Conservation (phyloP, 2,113 vertebrate genomes). For the Andinoacara biseriatus region DNA sequence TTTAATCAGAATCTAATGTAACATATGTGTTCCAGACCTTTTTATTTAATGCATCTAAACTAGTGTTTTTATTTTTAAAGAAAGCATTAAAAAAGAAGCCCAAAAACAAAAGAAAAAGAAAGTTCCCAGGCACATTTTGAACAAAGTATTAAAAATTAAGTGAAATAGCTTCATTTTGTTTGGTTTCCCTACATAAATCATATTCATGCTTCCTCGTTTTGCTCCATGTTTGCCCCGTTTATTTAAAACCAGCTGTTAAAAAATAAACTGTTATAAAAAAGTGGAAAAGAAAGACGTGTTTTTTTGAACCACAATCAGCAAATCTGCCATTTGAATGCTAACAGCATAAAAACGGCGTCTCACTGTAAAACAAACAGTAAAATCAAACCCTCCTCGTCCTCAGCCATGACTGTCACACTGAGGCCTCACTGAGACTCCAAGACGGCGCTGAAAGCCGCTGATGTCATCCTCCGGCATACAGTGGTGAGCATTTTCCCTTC, state of each 20-base stretch:
- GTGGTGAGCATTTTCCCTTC: constrained; percentile 25
- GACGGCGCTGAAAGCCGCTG: constrained; percentile 24
- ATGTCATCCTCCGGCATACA: constrained; percentile 52
- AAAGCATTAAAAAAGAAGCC: neutral
- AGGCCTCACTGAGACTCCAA: constrained; percentile 30
- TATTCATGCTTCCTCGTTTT: neutral
- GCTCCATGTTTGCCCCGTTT: neutral
- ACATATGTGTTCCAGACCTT: neutral
- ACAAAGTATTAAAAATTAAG: neutral
- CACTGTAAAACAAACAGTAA: neutral
- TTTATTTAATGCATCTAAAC: neutral
- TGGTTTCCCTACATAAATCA: neutral
- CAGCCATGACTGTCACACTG: neutral
- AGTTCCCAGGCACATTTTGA: neutral
- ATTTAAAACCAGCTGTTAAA: neutral
- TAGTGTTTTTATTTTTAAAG: neutral
- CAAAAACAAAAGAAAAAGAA: neutral
- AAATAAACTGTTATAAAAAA: neutral
- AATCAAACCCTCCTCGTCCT: neutral
- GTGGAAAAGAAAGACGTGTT: neutral
- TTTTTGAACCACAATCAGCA: constrained; percentile 15
- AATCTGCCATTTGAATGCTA: constrained; percentile 19
- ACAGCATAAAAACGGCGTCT: neutral
- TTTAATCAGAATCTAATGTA: neutral
- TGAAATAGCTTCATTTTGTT: neutral